These are phyloP conservation scores for Aleiodes alternator DNA, from an alignment of 2,888 invertebrate genomes.

Conservation along the genomic window DNA sequence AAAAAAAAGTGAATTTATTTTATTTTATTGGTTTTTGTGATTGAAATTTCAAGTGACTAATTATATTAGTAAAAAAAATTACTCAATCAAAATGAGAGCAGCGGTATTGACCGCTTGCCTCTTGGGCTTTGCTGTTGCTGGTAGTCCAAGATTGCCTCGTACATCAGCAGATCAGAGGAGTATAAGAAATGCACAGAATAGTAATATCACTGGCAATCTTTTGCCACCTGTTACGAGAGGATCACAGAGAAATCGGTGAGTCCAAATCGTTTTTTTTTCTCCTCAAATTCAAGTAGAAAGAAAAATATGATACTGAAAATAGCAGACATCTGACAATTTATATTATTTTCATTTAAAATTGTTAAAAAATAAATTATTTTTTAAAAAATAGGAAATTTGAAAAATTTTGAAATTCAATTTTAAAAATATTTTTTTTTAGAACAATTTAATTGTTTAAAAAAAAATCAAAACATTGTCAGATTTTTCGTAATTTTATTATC, in stretches of 20 bases:
- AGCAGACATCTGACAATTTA: too few species aligned
- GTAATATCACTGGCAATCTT: conserved; percentile 63
- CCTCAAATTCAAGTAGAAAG: too few species aligned
- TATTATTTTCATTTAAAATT: too few species aligned
- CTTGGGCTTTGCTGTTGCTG: conserved; percentile 68
- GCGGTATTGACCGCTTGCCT: conserved; percentile 68
- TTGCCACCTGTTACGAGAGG: conserved; percentile 63
- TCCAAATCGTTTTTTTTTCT: not conserved
- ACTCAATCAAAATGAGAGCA: conserved; percentile 62
- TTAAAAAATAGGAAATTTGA: too few species aligned
- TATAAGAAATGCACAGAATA: conserved; percentile 66
- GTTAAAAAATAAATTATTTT: too few species aligned
- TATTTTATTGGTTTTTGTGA: not conserved
- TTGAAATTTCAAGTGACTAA: conserved; percentile 2
- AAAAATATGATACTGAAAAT: too few species aligned
- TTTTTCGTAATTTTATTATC: too few species aligned
- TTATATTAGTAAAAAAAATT: conserved; percentile 43
- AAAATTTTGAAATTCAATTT: too few species aligned
- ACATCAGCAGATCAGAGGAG: conserved; percentile 72
- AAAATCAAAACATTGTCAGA: too few species aligned
- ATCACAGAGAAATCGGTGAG: conserved; percentile 68
- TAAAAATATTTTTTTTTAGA: too few species aligned
- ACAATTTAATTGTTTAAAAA: too few species aligned
- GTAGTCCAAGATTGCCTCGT: conserved; percentile 70
- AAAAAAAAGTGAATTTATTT: not conserved